Conservation (phyloP, 2,888 invertebrate genomes). For the Drosophila paramelanica region DNA sequence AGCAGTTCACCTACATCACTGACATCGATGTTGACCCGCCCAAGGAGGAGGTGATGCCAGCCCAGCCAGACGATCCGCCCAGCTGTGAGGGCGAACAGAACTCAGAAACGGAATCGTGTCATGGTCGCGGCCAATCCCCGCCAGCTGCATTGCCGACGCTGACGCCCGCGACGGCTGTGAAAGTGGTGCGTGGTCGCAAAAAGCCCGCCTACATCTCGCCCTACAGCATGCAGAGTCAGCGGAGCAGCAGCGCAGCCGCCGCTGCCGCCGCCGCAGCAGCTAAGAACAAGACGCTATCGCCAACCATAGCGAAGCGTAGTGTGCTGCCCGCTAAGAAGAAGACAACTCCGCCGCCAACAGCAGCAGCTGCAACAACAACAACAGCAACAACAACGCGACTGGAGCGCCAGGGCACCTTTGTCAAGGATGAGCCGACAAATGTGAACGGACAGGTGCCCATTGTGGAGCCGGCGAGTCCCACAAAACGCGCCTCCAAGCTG, state of each 20-base stretch:
- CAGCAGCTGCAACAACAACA: constrained; percentile 8
- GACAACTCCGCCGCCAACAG: constrained; percentile 32
- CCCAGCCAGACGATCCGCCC: constrained; percentile 42
- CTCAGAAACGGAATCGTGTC: constrained; percentile 86
- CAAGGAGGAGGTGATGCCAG: constrained; percentile 45
- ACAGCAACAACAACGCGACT: constrained; percentile 85
- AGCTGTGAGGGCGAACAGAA: constrained; percentile 87
- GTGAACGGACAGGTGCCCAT: constrained; percentile 82
- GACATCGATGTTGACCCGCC: constrained; percentile 82
- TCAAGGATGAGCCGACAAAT: constrained; percentile 90
- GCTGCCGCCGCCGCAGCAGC: constrained; percentile 15
- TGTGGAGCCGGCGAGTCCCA: constrained; percentile 78
- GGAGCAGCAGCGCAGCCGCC: constrained; percentile 45
- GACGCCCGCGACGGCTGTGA: constrained; percentile 63
- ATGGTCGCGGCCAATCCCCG: constrained; percentile 69
- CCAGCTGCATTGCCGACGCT: constrained; percentile 34
- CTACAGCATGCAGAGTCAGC: constrained; percentile 85
- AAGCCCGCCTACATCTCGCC: constrained; percentile 88
- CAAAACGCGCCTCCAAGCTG: constrained; percentile 80
- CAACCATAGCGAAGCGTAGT: constrained; percentile 53
- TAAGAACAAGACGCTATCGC: constrained; percentile 63
- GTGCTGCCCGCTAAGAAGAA: constrained; percentile 66
- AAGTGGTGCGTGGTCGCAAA: constrained; percentile 86
- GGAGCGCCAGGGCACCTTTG: constrained; percentile 95
- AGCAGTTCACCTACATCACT: constrained; percentile 82